These are phyloP conservation scores for Gymnoscopelus microlampas DNA, from an alignment of 2,797 vertebrate genomes.

Conservation along the genomic window DNA sequence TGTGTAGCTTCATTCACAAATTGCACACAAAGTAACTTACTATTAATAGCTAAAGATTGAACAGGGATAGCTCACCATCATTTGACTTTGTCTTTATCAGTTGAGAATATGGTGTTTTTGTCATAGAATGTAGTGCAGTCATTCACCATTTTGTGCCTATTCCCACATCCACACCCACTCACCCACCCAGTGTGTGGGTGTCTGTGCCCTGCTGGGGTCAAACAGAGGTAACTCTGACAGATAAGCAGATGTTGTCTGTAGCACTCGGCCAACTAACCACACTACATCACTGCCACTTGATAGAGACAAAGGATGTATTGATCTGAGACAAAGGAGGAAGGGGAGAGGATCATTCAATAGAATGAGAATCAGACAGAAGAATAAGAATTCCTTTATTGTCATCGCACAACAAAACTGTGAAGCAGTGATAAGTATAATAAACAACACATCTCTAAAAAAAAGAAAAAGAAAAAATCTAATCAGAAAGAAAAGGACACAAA, in stretches of 20 bases:
- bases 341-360: neutral
- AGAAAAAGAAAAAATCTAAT: conserved; percentile 1
- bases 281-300: neutral
- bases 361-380: neutral
- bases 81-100: too few species aligned
- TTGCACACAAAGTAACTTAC: too few species aligned
- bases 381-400: too few species aligned
- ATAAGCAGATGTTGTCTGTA: conserved; percentile 36
- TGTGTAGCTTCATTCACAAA: too few species aligned
- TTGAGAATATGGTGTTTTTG: too few species aligned
- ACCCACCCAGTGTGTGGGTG: conserved; percentile 33
- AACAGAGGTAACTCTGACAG: conserved; percentile 17
- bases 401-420: neutral
- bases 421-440: neutral
- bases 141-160: neutral
- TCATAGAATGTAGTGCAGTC: too few species aligned
- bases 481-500: conserved; percentile 8
- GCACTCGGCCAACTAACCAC: neutral
- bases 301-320: neutral
- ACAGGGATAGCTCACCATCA: too few species aligned
- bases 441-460: too few species aligned
- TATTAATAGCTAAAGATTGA: too few species aligned
- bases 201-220: neutral
- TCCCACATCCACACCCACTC: conserved; percentile 35
- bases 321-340: neutral